Evolutionary conservation across 1,140 invertebrate species (phyloP).

Genomic region (Sarcophaga bullata): DNA sequence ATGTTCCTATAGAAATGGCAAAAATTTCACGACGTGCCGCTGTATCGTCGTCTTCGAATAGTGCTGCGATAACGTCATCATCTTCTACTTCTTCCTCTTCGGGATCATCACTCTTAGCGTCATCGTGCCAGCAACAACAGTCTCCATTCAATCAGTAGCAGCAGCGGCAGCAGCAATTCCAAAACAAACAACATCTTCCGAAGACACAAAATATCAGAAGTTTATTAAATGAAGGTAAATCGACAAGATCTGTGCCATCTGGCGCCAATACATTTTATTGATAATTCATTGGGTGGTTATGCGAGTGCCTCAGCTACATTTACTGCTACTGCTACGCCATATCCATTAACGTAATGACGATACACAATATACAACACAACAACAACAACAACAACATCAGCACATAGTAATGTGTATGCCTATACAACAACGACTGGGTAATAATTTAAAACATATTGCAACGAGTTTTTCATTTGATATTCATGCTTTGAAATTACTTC

Average conservation of each 20-base stretch:
- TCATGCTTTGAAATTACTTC: too few species aligned
- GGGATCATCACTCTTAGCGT: not conserved
- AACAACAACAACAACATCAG: not conserved
- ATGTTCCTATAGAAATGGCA: constrained; percentile 66
- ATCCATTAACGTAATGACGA: constrained; percentile 37
- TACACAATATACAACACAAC: constrained; percentile 33
- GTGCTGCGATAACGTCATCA: constrained; percentile 47
- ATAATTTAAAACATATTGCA: not conserved
- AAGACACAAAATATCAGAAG: constrained; percentile 42
- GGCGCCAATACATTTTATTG: constrained; percentile 28
- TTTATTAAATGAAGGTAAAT: constrained; percentile 41
- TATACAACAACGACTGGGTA: constrained; percentile 45
- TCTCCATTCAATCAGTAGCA: constrained; percentile 25
- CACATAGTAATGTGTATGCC: constrained; percentile 37
- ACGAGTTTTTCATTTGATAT: too few species aligned
- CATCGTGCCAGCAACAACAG: constrained; percentile 22
- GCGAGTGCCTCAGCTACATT: constrained; percentile 37
- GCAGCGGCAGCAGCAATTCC: constrained; percentile 24
- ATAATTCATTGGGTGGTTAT: constrained; percentile 31
- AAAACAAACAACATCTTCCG: constrained; percentile 13
- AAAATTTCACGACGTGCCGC: constrained; percentile 64
- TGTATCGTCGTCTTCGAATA: constrained; percentile 61
- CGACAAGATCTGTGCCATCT: constrained; percentile 22
- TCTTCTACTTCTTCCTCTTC: constrained; percentile 50
- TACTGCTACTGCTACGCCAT: constrained; percentile 30